Evolutionary conservation across 92 coral and sea anemone species (phyloP), one percentile per base, ranked within the genome.

Genomic region (Desmophyllum pertusum): DNA sequence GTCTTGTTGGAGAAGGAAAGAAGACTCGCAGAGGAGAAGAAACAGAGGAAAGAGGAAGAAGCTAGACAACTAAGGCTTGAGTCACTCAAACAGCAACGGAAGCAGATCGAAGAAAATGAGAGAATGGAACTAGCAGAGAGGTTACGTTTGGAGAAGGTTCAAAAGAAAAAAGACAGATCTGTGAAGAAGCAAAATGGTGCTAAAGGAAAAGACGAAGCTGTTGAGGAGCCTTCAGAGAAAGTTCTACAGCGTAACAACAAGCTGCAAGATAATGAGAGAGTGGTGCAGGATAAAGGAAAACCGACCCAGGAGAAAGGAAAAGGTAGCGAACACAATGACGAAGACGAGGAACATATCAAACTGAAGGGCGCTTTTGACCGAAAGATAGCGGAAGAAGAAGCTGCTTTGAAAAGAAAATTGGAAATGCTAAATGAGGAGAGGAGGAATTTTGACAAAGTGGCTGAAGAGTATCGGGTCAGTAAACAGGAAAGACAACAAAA

Each of bases 401-500:
- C 68, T 39, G 59, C 17, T 17, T 38, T 81, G 21, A 66, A 80
- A 50, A 67, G 36, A 13, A 79, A 23, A 27, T 50, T 79, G 43
- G 48, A 80, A 38, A 11, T 7, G 23, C 25, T 81, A 6, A 38
- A 6, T 2, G 77, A 70, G 39, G 85, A 81, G 35, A 70, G 85
- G 35, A 40, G 9, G 14, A 82, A 52, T 21, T 59, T 53, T 72
- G 86, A 59, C 35, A 23, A 82, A 59, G 29, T 55, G 86, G 63
- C 79, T 0, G 40, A 59, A 30, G 72, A 43, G 57, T 71, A 82
- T 61, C 10, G 27, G 8, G 29, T 8, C 0, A 39, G 38, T 11
- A 45, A 71, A 6, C 41, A 19, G 15, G 53, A 36, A 53, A 70
- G 73, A 57, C 25, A 30, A 36, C 79, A 13, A 29, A 55, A 71